Conservation (phyloP, 2,113 vertebrate species). For the Burhinus bistriatus region DNA sequence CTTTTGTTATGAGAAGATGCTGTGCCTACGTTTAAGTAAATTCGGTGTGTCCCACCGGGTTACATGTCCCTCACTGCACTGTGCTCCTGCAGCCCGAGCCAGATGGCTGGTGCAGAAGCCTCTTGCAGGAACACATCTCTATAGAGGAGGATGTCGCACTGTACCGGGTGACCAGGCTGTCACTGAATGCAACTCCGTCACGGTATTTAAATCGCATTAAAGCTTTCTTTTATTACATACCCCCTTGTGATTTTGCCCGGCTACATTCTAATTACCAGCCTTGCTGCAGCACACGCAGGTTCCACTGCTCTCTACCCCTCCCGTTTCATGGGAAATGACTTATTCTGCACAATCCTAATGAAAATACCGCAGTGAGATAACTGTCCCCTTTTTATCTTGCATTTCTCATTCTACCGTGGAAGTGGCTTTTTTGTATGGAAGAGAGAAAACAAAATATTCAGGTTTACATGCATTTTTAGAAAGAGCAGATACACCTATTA, state of each 20-base stretch:
- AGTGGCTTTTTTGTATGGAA: background rate
- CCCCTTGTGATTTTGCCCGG: constrained; percentile 84
- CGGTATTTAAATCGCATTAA: constrained; percentile 96
- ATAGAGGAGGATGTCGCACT: constrained; percentile 61
- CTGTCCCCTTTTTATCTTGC: background rate
- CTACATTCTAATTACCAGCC: constrained; percentile 84
- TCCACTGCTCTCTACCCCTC: background rate
- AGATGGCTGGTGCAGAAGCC: constrained; percentile 81
- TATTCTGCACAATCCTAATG: background rate
- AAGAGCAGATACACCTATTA: background rate
- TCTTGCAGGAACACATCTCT: constrained; percentile 79
- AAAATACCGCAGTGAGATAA: background rate
- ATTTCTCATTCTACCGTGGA: background rate
- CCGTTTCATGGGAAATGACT: constrained; percentile 32
- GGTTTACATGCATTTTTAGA: background rate
- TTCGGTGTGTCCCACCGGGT: constrained; percentile 47
- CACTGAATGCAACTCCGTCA: constrained; percentile 82
- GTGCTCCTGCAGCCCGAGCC: constrained; percentile 69
- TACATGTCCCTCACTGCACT: constrained; percentile 61
- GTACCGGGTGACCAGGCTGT: constrained; percentile 71
- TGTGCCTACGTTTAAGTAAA: constrained; percentile 18
- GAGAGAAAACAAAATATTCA: background rate
- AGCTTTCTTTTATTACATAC: constrained; percentile 84
- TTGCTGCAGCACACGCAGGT: constrained; percentile 70
- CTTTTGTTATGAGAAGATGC: background rate